Evolutionary conservation across 2,888 invertebrate species (phyloP).

Genomic region (Acutogordius australiensis): DNA sequence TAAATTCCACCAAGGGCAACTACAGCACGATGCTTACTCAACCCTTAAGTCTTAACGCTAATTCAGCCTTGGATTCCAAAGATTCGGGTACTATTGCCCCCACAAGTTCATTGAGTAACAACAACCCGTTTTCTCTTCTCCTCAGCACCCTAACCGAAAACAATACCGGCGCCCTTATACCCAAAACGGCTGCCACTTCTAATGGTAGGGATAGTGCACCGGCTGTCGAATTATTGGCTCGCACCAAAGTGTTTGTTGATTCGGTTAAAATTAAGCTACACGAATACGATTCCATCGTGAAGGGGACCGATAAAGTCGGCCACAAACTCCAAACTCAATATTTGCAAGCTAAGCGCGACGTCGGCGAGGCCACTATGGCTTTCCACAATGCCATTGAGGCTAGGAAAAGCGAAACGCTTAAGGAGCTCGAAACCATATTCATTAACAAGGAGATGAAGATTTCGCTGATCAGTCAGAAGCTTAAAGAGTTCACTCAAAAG

Average conservation of each 20-base stretch:
- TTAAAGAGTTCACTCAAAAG: not conserved
- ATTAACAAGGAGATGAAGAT: constrained; percentile 19
- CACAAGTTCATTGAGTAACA: no score
- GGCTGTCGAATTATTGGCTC: no score
- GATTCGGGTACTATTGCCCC: no score
- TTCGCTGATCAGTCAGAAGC: not conserved
- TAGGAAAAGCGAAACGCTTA: constrained; percentile 21
- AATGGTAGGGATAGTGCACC: not conserved
- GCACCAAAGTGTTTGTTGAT: not conserved
- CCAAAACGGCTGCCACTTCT: not conserved
- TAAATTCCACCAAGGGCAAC: not conserved
- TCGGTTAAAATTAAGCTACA: not conserved
- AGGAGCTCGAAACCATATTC: constrained; percentile 22
- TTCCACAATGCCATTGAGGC: constrained; percentile 19
- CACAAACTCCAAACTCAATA: not conserved
- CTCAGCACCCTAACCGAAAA: no score
- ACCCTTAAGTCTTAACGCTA: no score
- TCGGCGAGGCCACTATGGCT: not conserved
- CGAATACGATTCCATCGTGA: not conserved
- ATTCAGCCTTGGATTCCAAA: no score
- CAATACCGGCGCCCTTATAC: no score
- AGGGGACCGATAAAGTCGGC: not conserved
- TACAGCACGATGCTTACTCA: not conserved
- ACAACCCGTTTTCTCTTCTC: not conserved
- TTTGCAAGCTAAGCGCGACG: not conserved